Base-by-base conservation (phyloP, 2,113 vertebrate genomes). In the Cranoglanis bouderius region DNA sequence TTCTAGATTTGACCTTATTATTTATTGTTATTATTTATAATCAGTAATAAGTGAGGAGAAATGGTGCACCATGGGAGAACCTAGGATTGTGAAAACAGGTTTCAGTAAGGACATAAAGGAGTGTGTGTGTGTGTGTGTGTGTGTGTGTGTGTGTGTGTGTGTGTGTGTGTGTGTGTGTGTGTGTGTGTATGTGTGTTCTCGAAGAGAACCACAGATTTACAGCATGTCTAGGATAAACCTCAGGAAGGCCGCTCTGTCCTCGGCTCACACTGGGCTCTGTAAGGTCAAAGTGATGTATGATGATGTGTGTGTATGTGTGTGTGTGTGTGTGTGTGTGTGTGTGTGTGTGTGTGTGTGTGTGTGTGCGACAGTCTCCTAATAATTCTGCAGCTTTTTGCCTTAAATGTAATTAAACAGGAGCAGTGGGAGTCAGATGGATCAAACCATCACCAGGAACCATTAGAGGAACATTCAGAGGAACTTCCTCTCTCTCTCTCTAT, bases 401-500 rank as follows among this genome's bases (percentile, higher is more conserved):
- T 26, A 38, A 38, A 51, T 84, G 77, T 85, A 88, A 88, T 90
- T 84, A 88, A 87, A 49, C 80, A 65, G 51, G 67, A 82, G 49
- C 38, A 55, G 51, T 35, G 32, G 16, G 38, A n/a, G n/a, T 67
- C 51, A 40, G 38, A 61, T 19, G 21, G 85, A 75, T 65, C 53
- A 89, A 83, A 89, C 16, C 49, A 81, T 81, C n/a, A 81, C 77
- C 16, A 53, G 29, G 49, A 53, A 53, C n/a, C 26, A 46, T 77
- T 46, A 51, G 12, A 80, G 29, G 26, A 80, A 80, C 46, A 80
- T 51, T 51, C 5, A 77, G 21, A 46, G 40, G 74, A 77, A 46
- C 40, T 1, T 46, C 12, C 26, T 6, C 1, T 77, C 3, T 24
- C 21, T 75, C 40, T 43, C 32, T 7, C 32, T 67, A n/a, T 67